A percentile compares a stretch with the other conserved stretches of the same genome.
Conservation (phyloP, 1,140 invertebrate genomes). For the Nymphalis io region DNA sequence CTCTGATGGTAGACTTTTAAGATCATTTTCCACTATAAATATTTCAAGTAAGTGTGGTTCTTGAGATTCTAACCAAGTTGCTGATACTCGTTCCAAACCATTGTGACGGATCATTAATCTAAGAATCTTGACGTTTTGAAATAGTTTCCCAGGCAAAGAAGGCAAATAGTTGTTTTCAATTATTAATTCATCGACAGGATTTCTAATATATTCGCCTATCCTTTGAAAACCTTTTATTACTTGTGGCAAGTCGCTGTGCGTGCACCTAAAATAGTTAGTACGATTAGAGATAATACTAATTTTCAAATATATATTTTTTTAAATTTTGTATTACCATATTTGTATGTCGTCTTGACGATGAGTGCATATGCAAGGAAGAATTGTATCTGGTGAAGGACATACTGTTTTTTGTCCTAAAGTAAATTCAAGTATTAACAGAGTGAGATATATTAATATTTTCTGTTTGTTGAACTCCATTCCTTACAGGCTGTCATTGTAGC, state of each 20-base stretch:
- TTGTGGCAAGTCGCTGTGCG: constrained; percentile 89
- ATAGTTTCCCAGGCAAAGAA: constrained; percentile 88
- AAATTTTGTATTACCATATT: constrained; percentile 82
- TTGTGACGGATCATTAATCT: constrained; percentile 91
- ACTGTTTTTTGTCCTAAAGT: constrained; percentile 51
- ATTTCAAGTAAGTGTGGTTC: constrained; percentile 90
- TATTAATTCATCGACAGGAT: constrained; percentile 90
- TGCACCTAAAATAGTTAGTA: constrained; percentile 84
- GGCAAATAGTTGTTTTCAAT: constrained; percentile 92
- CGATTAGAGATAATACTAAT: not conserved
- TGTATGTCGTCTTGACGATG: constrained; percentile 84
- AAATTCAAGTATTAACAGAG: constrained; percentile 43
- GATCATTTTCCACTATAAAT: constrained; percentile 90
- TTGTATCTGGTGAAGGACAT: constrained; percentile 84
- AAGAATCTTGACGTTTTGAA: constrained; percentile 87
- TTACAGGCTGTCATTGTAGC: constrained; percentile 68
- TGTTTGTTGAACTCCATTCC: constrained; percentile 65
- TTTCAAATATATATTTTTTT: not conserved
- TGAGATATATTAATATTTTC: constrained; percentile 57
- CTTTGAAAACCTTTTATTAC: constrained; percentile 87
- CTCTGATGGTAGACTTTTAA: constrained; percentile 88
- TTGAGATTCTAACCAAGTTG: constrained; percentile 89
- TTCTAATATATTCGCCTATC: constrained; percentile 84
- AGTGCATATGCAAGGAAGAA: constrained; percentile 85
- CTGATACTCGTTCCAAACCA: constrained; percentile 89